These are phyloP conservation scores for Poecilobothrus nobilitatus DNA, from an alignment of 2,888 invertebrate species.

Conservation along the genomic window DNA sequence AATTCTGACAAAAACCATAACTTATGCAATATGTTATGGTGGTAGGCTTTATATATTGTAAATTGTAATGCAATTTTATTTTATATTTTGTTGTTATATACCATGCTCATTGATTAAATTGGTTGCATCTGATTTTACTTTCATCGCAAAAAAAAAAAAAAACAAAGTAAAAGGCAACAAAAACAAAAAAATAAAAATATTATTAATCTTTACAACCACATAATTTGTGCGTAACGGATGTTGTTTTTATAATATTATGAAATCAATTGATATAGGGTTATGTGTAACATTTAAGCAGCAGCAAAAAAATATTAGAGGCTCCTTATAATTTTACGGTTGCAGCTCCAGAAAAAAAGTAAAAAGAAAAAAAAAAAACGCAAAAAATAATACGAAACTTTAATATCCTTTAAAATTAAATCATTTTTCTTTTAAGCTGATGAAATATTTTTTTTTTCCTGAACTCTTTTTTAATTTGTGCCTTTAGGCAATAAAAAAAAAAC, in stretches of 20 bases:
- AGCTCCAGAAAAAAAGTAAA: neutral
- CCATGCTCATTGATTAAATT: no score
- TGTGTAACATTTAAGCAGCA: no score
- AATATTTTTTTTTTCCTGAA: neutral
- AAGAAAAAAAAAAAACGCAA: no score
- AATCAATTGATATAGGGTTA: neutral
- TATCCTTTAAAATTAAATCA: neutral
- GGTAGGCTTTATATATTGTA: neutral
- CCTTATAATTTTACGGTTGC: neutral
- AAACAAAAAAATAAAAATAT: neutral
- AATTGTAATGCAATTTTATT: no score
- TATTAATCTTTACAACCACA: neutral
- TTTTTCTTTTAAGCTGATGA: neutral
- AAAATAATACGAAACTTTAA: no score
- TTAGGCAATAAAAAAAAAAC: neutral
- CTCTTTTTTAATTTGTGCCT: neutral
- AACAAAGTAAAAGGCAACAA: neutral
- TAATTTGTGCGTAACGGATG: slow-evolving; percentile 6
- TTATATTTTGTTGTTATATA: no score
- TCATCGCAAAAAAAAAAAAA: no score
- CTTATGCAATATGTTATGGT: neutral
- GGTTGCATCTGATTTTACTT: no score
- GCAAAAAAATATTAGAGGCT: no score
- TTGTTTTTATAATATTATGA: slow-evolving; percentile 1
- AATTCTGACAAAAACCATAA: neutral